Base-by-base conservation (phyloP, 2,888 invertebrate species). In the Dendrolimus pini region DNA sequence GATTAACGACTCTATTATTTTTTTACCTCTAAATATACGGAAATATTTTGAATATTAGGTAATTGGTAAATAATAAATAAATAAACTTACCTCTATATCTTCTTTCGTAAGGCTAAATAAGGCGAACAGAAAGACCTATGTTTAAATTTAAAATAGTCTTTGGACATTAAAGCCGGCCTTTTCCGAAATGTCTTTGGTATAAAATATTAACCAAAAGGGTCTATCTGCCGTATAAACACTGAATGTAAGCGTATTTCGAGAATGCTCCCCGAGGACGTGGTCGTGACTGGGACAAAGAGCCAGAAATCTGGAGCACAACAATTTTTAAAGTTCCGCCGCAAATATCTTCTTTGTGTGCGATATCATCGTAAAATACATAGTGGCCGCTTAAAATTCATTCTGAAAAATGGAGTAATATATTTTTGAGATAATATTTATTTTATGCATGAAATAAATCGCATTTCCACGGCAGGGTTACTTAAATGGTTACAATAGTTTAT, bases 231-330 rank as follows among this genome's bases (percentile, higher is more conserved):
- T 60, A 61, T 63, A 68, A 65, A 68, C 65, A 68, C 63, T 68
- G 67, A 62, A 62, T 66, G 65, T 68, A 66, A 75, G 70, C 64
- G 68, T 65, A 66, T 67, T 70, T 69, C 66, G 64, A 76, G 70
- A 68, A 69, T 64, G 62, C 65, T 67, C 74, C 75, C 72, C 54
- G 65, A 81, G 77, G 77, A 78, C 67, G 60, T 65, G 71, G 68
- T 75, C 81, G 82, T 82, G 81, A 82, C 80, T 76, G 60, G 76
- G 74, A 83, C 82, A 83, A 83, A 82, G 79, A 74, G 70, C 62
- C 67, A 64, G 66, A 74, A 78, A 80, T 80, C 77, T 81, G 70
- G 73, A 73, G 68, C 75, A 71, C 72, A 72, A 78, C 75, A 74
- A 74, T 76, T 82, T 82, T 79, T 70, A 69, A 81, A 75, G 76